phyloP scores from a whole-genome alignment of 1,140 invertebrate species.

The Tetraneura akinire region DNA sequence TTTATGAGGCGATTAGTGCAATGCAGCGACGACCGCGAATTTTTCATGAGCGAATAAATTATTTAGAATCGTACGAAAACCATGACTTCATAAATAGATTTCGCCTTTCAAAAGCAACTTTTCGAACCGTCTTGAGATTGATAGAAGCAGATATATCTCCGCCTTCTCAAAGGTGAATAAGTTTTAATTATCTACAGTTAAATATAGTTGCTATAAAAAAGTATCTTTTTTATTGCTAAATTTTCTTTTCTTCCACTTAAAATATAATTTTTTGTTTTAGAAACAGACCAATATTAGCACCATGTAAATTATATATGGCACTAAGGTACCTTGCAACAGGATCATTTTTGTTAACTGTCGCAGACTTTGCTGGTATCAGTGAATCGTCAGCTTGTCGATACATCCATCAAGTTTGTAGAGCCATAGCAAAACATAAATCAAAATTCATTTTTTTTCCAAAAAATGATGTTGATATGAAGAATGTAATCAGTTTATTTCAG shows the following conservation, averaged over 20 bases:
- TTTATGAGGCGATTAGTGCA: neutral
- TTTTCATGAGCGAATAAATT: neutral
- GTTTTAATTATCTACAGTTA: constrained; percentile 6
- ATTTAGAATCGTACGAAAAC: neutral
- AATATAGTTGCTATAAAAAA: neutral
- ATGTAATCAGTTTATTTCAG: neutral
- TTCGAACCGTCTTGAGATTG: neutral
- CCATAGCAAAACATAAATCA: neutral
- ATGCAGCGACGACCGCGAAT: neutral
- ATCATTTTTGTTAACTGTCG: neutral
- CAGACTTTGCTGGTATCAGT: neutral
- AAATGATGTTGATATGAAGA: neutral
- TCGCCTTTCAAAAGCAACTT: neutral
- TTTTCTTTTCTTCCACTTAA: neutral
- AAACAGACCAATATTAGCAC: neutral
- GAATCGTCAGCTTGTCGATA: too few relatives aligned
- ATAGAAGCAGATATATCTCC: neutral
- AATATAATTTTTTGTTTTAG: neutral
- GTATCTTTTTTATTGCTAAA: neutral
- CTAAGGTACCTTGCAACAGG: neutral
- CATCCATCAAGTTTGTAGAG: constrained; percentile 20
- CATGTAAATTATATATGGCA: neutral
- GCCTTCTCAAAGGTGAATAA: neutral
- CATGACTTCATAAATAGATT: neutral
- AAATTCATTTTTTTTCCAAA: neutral